Evolutionary conservation across 2,888 invertebrate genomes (phyloP).

Genomic region (Anticlea derivata): DNA sequence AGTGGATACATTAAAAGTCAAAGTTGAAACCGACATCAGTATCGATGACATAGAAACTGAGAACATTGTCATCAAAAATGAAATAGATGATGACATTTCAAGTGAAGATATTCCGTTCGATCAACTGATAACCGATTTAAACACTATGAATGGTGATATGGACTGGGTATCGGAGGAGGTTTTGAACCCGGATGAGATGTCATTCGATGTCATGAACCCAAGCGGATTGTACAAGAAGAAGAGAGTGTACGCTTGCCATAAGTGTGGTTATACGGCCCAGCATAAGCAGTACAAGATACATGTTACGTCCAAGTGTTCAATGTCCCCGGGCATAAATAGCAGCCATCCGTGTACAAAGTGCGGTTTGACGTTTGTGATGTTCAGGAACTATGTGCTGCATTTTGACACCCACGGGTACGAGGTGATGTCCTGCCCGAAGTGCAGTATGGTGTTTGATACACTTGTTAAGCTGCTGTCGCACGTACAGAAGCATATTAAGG

Average conservation of each 20-base stretch:
- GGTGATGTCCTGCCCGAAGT: slow-evolving; percentile 40
- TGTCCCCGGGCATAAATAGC: neutral
- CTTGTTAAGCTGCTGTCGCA: slow-evolving; percentile 24
- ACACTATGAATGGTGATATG: neutral
- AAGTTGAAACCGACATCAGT: slow-evolving; percentile 5
- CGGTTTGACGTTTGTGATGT: neutral
- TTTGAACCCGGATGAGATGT: slow-evolving; percentile 2
- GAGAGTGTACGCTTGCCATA: slow-evolving; percentile 21
- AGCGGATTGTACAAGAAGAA: slow-evolving; percentile 3
- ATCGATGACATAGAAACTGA: neutral
- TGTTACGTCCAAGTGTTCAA: neutral
- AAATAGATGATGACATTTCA: slow-evolving; percentile 1
- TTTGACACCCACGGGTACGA: slow-evolving; percentile 40
- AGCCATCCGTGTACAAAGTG: slow-evolving; percentile 43
- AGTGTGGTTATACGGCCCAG: slow-evolving; percentile 25
- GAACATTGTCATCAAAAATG: slow-evolving; percentile 12
- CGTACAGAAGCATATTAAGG: slow-evolving; percentile 40
- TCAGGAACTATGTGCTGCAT: slow-evolving; percentile 43
- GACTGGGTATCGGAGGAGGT: neutral
- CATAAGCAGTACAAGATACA: slow-evolving; percentile 22
- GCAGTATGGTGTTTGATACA: neutral
- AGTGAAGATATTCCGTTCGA: neutral
- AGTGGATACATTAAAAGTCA: slow-evolving; percentile 2
- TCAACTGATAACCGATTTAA: neutral
- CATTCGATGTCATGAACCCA: neutral